These are phyloP conservation scores for Drosophila persimilis DNA, from an alignment of 1,140 invertebrate species.

Conservation along the genomic window DNA sequence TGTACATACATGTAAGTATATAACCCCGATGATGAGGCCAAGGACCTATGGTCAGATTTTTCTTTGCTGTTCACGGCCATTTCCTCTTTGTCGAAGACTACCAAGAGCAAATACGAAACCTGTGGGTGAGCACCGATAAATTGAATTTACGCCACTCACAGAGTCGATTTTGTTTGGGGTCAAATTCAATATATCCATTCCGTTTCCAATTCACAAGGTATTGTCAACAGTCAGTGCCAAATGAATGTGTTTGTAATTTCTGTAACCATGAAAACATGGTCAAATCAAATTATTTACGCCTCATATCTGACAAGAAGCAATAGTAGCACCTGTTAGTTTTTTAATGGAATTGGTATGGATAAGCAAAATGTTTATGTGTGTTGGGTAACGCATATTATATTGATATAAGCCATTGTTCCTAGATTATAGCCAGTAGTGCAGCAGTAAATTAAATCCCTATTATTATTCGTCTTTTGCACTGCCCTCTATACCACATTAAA, in stretches of 20 bases:
- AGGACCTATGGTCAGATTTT: conserved; percentile 1
- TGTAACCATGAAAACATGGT: not conserved
- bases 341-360: no score
- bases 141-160: conserved; percentile 39
- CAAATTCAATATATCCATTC: conserved; percentile 23
- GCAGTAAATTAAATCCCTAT: no score
- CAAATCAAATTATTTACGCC: conserved; percentile 14
- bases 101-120: conserved; percentile 16
- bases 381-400: no score
- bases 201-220: conserved; percentile 9
- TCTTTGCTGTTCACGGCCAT: not conserved
- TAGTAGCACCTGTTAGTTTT: no score
- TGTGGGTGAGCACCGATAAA: conserved; percentile 28
- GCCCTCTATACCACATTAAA: no score
- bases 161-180: conserved; percentile 15
- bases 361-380: no score
- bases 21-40: not conserved
- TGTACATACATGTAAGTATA: not conserved
- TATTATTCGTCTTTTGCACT: no score
- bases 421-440: no score
- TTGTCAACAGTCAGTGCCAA: no score
- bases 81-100: conserved; percentile 6
- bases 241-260: no score
- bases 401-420: no score
- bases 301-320: no score